Evolutionary conservation across 2,888 invertebrate species (phyloP).

Genomic region (Drosophila basisetae): DNA sequence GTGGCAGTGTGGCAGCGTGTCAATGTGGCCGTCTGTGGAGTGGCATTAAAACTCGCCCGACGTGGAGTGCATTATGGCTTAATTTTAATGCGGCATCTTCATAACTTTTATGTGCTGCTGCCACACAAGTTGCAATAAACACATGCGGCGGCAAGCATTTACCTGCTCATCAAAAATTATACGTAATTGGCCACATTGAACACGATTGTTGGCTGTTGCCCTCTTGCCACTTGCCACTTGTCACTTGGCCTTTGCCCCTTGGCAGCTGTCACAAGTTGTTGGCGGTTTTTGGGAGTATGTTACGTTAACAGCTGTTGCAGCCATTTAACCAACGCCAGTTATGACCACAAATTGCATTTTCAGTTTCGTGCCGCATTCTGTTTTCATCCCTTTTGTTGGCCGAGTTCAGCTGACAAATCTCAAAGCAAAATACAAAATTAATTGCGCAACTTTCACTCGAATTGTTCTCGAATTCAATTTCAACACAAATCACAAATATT

Average conservation of each 20-base stretch:
- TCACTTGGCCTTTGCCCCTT: conserved; percentile 11
- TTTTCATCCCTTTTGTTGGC: not conserved
- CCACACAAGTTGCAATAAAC: conserved; percentile 49
- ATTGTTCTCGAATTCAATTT: conserved; percentile 5
- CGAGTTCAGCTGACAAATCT: conserved; percentile 12
- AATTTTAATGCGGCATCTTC: conserved; percentile 70
- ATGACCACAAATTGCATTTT: conserved; percentile 49
- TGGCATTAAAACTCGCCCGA: conserved; percentile 35
- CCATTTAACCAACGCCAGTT: conserved; percentile 26
- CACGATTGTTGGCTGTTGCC: not conserved
- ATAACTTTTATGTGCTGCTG: conserved; percentile 66
- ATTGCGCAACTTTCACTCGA: not conserved
- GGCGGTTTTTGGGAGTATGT: conserved; percentile 26
- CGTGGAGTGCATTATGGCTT: conserved; percentile 72
- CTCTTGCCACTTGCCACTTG: not conserved
- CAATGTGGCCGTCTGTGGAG: conserved; percentile 10
- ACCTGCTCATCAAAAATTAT: conserved; percentile 21
- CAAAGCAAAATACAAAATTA: conserved; percentile 12
- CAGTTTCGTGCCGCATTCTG: conserved; percentile 15
- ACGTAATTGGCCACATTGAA: conserved; percentile 5
- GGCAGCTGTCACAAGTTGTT: conserved; percentile 46
- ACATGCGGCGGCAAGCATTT: conserved; percentile 33
- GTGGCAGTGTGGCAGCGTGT: conserved; percentile 20
- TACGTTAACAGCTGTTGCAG: conserved; percentile 43
- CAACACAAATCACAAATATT: not conserved